Percentiles rank a stretch among this genome's conserved stretches.
Evolutionary conservation across 2,888 invertebrate species (phyloP).

Genomic region (Cylindroiulus punctatus): DNA sequence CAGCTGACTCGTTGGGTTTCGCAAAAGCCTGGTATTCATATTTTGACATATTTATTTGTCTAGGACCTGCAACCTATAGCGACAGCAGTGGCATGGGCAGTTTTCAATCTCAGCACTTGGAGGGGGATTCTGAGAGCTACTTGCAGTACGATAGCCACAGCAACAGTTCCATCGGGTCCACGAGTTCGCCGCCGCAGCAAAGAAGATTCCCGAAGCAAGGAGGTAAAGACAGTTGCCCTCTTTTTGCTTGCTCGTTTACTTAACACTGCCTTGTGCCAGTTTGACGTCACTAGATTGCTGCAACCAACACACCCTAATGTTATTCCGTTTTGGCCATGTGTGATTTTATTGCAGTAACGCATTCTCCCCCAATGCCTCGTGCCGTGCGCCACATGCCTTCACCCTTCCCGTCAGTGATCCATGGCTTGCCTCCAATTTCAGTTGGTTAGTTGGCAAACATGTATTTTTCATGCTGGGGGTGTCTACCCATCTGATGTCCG

Average conservation of each 20-base stretch:
- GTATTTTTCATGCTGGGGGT: conserved; percentile 15
- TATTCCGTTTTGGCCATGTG: background rate
- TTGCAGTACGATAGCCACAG: conserved; percentile 65
- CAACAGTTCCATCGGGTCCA: conserved; percentile 63
- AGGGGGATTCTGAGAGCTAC: conserved; percentile 63
- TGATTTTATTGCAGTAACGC: conserved; percentile 55
- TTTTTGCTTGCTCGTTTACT: background rate
- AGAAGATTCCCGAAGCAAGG: conserved; percentile 54
- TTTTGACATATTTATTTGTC: conserved; percentile 60
- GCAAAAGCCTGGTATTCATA: background rate
- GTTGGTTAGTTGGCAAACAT: conserved; percentile 47
- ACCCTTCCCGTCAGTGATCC: conserved; percentile 49
- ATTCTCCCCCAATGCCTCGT: conserved; percentile 58
- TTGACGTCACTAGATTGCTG: background rate
- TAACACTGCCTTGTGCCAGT: conserved; percentile 27
- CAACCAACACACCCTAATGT: background rate
- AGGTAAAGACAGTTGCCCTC: conserved; percentile 25
- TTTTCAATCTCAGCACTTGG: conserved; percentile 60
- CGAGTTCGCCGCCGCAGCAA: conserved; percentile 61
- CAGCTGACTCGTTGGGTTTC: background rate
- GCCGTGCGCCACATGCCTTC: conserved; percentile 46
- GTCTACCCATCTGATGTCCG: background rate
- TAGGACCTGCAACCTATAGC: conserved; percentile 90
- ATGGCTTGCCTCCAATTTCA: conserved; percentile 48
- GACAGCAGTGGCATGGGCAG: conserved; percentile 68